phyloP scores from a whole-genome alignment of 2,797 vertebrate genomes.

The Anguilla obscura region DNA sequence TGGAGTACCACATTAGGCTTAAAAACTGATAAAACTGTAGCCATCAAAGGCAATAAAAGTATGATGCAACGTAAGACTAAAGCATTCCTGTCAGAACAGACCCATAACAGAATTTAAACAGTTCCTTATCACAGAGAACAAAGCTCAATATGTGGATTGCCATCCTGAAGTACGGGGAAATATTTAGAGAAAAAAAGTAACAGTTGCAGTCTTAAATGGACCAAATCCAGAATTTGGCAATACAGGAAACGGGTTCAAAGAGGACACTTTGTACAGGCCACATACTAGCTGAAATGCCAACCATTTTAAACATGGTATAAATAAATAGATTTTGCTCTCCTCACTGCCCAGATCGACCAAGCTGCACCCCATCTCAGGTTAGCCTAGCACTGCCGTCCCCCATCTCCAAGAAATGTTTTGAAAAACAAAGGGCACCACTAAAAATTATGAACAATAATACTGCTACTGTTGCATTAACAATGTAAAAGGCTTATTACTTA shows the following conservation, averaged over 20 bases:
- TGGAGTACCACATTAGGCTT: not conserved
- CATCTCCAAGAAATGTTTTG: not conserved
- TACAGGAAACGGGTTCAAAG: not conserved
- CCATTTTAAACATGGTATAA: not conserved
- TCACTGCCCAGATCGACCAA: not conserved
- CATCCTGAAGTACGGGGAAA: not conserved
- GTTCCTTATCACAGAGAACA: constrained; percentile 6
- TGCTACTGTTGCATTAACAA: not conserved
- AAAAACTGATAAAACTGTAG: constrained; percentile 16
- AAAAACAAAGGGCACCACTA: not conserved
- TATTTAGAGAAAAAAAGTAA: not conserved
- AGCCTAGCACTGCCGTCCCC: not conserved
- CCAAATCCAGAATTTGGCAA: not conserved
- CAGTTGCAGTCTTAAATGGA: not conserved
- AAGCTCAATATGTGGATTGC: not conserved
- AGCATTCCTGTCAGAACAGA: not conserved
- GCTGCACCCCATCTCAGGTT: not conserved
- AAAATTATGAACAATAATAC: not conserved
- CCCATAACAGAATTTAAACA: not conserved
- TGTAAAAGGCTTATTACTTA: not conserved
- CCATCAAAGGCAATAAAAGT: constrained; percentile 19
- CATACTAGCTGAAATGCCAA: not conserved
- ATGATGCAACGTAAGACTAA: not conserved
- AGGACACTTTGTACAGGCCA: not conserved
- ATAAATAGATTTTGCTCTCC: not conserved